Percentiles rank a stretch among this genome's conserved stretches.
These are phyloP conservation scores for Zophobas atratus DNA, from an alignment of 1,140 invertebrate species.

Conservation along the genomic window DNA sequence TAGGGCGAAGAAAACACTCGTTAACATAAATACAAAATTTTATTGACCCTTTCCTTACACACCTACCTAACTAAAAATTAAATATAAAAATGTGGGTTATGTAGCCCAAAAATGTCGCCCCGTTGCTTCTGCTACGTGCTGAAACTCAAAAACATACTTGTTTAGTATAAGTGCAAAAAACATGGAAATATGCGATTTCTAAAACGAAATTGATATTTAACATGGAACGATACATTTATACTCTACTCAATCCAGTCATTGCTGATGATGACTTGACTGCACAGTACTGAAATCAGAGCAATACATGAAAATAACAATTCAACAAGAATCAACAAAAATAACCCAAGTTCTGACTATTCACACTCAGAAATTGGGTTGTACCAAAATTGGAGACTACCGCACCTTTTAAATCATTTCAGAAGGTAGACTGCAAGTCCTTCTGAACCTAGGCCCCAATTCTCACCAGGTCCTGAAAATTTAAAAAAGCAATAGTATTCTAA, in stretches of 20 bases:
- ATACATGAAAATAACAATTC: slow-evolving; percentile 47
- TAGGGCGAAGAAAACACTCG: not conserved
- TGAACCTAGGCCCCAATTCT: slow-evolving; percentile 20
- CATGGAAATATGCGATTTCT: slow-evolving; percentile 37
- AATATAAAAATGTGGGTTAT: slow-evolving; percentile 8
- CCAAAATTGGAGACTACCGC: slow-evolving; percentile 48
- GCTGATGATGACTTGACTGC: slow-evolving; percentile 27
- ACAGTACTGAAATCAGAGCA: slow-evolving; percentile 54
- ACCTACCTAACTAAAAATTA: slow-evolving; percentile 35
- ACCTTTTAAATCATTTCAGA: slow-evolving; percentile 46
- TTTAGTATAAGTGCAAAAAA: slow-evolving; percentile 40
- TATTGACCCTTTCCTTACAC: slow-evolving; percentile 44
- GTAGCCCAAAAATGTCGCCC: not conserved
- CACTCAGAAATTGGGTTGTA: slow-evolving; percentile 29
- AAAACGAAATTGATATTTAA: slow-evolving; percentile 35
- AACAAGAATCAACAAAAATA: slow-evolving; percentile 18
- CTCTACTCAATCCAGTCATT: slow-evolving; percentile 47
- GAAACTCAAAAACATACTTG: slow-evolving; percentile 52
- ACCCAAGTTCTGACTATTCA: slow-evolving; percentile 9
- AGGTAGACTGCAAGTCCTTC: slow-evolving; percentile 5
- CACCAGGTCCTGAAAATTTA: slow-evolving; percentile 35
- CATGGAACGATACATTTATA: slow-evolving; percentile 57
- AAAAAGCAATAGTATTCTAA: slow-evolving; percentile 44
- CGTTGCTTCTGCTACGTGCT: slow-evolving; percentile 20
- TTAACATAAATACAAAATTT: slow-evolving; percentile 5